phyloP scores from a whole-genome alignment of 2,797 vertebrate genomes.

The Pseudocheirus occidentalis region DNA sequence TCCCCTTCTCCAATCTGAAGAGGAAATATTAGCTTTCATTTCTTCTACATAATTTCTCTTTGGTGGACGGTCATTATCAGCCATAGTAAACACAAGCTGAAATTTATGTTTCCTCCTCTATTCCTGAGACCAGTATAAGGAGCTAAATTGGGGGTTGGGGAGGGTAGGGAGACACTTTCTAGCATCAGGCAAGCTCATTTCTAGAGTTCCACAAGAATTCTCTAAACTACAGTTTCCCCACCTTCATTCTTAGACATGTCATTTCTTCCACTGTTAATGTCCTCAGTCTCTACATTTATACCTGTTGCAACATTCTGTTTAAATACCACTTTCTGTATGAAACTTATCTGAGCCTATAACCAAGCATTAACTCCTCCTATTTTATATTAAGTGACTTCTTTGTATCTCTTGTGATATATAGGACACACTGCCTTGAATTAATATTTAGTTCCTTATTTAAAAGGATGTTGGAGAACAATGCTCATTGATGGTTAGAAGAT shows the following conservation, averaged over 20 bases:
- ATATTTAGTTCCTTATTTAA: neutral
- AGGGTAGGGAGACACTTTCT: neutral
- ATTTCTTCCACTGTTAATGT: neutral
- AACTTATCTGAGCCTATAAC: neutral
- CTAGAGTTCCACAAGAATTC: neutral
- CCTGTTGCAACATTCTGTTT: neutral
- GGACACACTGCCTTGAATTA: neutral
- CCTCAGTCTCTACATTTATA: neutral
- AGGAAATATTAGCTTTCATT: neutral
- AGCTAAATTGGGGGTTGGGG: rapidly evolving
- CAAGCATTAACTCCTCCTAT: neutral
- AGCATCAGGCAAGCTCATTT: neutral
- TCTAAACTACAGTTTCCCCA: neutral
- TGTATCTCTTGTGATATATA: neutral
- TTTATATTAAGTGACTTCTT: neutral
- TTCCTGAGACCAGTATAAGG: neutral
- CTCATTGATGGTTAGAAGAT: neutral
- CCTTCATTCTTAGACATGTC: neutral
- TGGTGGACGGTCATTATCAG: neutral
- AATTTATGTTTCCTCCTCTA: neutral
- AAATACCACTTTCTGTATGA: neutral
- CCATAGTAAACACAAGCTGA: neutral
- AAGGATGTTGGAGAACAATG: neutral
- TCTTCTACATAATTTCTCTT: neutral
- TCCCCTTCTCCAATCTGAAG: neutral